Percentiles rank a stretch among this genome's conserved stretches.
Conservation (phyloP, 1,140 invertebrate species). For the Pseudomyrmex gracilis region DNA sequence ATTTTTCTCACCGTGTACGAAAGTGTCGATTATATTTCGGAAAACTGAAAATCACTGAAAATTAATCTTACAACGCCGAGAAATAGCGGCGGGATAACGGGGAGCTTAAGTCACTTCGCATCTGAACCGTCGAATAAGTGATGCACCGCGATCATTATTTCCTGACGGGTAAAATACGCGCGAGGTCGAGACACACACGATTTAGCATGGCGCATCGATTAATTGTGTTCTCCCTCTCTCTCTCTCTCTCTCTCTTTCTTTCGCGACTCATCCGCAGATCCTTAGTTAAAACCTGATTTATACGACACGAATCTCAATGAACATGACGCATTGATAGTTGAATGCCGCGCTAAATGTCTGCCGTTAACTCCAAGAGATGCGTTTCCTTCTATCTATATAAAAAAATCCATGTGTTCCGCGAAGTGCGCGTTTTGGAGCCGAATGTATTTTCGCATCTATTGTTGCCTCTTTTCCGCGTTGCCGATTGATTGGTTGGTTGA, state of each 20-base stretch:
- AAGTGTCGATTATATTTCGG: background rate
- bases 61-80: background rate
- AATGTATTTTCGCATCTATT: too few species aligned
- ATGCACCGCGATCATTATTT: slow-evolving; percentile 44
- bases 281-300: slow-evolving; percentile 55
- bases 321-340: background rate
- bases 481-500: too few species aligned
- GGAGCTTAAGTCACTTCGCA: slow-evolving; percentile 15
- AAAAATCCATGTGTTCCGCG: too few species aligned
- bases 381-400: too few species aligned
- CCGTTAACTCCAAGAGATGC: background rate
- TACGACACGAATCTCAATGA: slow-evolving; percentile 18
- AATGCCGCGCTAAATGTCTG: background rate
- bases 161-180: slow-evolving; percentile 51
- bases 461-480: too few species aligned
- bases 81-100: slow-evolving; percentile 1
- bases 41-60: background rate
- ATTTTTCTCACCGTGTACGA: too few species aligned
- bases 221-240: background rate
- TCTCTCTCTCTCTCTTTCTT: background rate
- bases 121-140: slow-evolving; percentile 33
- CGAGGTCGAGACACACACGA: slow-evolving; percentile 26
- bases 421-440: too few species aligned
- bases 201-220: slow-evolving; percentile 41
- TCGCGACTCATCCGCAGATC: slow-evolving; percentile 1